Conservation (phyloP, 2,113 vertebrate genomes). For the Forbesichthys papilliferus region DNA sequence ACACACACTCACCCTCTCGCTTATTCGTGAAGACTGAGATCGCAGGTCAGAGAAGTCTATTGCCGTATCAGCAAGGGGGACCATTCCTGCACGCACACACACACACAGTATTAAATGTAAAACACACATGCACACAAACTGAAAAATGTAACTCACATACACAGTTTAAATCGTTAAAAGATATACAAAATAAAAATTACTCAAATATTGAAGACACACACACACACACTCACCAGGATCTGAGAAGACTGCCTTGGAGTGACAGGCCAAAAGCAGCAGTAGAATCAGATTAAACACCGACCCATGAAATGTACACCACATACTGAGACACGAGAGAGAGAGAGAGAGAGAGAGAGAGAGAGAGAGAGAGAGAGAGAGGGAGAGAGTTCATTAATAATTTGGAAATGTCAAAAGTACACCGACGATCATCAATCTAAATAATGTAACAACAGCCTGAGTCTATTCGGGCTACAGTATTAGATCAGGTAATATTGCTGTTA, state of each 20-base stretch:
- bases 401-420: not conserved
- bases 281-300: conserved; percentile 80
- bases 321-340: conserved; percentile 52
- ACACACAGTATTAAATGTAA: not conserved
- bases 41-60: conserved; percentile 85
- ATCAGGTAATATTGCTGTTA: too few relatives aligned
- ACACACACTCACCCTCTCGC: conserved; percentile 77
- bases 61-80: conserved; percentile 81
- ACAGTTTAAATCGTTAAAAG: not conserved
- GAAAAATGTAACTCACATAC: not conserved
- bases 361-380: conserved; percentile 12
- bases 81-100: conserved; percentile 69
- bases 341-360: not conserved
- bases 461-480: too few relatives aligned
- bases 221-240: conserved; percentile 77
- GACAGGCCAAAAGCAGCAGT: conserved; percentile 80
- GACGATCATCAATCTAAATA: not conserved
- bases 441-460: not conserved
- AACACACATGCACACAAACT: conserved; percentile 6
- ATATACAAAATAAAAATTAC: not conserved
- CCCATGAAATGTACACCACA: conserved; percentile 82
- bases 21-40: conserved; percentile 84
- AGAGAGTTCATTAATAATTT: not conserved
- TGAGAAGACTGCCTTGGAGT: conserved; percentile 81
- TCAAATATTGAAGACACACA: not conserved